phyloP scores from a whole-genome alignment of 2,888 invertebrate species.

The Sphaerophoria rueppellii region DNA sequence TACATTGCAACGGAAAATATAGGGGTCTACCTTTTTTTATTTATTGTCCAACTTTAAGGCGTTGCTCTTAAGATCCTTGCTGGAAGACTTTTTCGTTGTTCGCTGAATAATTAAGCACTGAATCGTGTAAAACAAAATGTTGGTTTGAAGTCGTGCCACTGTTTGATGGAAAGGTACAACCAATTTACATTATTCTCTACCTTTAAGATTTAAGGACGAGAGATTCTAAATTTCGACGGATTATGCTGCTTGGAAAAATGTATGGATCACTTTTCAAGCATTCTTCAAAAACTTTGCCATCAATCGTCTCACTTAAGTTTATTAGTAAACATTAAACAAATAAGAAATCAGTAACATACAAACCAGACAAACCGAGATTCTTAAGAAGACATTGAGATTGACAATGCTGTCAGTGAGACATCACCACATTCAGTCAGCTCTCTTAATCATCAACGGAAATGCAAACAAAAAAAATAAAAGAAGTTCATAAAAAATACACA shows the following conservation, averaged over 20 bases:
- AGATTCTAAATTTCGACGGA: no score
- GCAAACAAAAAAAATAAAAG: conserved; percentile 60
- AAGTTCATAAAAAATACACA: not conserved
- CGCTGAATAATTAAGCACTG: no score
- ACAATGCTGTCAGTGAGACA: conserved; percentile 55
- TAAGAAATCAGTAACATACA: not conserved
- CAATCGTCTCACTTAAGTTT: not conserved
- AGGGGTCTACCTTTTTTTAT: not conserved
- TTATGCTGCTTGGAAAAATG: no score
- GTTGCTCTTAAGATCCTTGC: not conserved
- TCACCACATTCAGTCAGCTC: conserved; percentile 35
- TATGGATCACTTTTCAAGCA: no score
- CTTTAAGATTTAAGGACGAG: no score
- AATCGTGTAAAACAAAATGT: no score
- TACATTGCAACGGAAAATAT: conserved; percentile 9
- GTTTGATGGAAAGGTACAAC: no score
- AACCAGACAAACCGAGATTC: conserved; percentile 5
- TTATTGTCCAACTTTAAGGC: no score
- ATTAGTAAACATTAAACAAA: conserved; percentile 4
- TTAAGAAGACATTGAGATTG: conserved; percentile 32
- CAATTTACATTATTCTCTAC: no score
- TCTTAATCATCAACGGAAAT: conserved; percentile 61
- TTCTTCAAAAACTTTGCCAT: not conserved
- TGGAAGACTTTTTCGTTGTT: no score
- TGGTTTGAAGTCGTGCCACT: no score